These are phyloP conservation scores for Sphinx pinastri DNA, from an alignment of 2,888 invertebrate genomes.

Conservation along the genomic window DNA sequence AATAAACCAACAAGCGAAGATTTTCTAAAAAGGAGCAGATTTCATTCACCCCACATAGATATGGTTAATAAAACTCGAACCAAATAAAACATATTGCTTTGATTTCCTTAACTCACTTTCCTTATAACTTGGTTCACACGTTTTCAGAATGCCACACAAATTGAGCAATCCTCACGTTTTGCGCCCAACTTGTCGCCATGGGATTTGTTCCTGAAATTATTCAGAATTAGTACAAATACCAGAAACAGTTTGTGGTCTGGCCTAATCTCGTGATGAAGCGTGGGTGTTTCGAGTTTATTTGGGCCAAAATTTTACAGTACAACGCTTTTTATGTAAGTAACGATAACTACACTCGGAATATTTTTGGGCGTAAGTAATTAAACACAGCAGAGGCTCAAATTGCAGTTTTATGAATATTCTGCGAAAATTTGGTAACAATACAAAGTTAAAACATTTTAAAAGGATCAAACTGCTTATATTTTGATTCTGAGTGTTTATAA, in stretches of 20 bases:
- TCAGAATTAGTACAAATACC: conserved; percentile 25
- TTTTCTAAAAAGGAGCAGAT: background rate
- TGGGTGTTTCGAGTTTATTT: background rate
- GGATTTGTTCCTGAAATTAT: conserved; percentile 19
- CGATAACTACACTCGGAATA: background rate
- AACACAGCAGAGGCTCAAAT: background rate
- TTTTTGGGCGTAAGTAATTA: background rate
- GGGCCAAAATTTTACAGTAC: background rate
- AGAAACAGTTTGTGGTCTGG: conserved; percentile 4
- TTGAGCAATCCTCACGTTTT: conserved; percentile 14
- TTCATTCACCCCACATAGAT: background rate
- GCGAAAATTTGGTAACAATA: background rate
- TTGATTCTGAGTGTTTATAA: background rate
- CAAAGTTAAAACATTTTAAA: background rate
- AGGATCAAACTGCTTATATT: background rate
- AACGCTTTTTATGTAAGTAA: background rate
- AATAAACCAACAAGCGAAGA: no score
- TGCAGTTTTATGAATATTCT: no score
- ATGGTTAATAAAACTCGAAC: background rate
- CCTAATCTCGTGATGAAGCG: conserved; percentile 5
- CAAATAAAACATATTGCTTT: conserved; percentile 5
- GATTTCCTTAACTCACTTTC: conserved; percentile 13
- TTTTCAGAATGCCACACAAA: background rate
- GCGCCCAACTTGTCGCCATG: conserved; percentile 11
- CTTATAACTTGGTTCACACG: conserved; percentile 15